Conservation (phyloP, 1,140 invertebrate genomes). For the Camponotus vicinus region DNA sequence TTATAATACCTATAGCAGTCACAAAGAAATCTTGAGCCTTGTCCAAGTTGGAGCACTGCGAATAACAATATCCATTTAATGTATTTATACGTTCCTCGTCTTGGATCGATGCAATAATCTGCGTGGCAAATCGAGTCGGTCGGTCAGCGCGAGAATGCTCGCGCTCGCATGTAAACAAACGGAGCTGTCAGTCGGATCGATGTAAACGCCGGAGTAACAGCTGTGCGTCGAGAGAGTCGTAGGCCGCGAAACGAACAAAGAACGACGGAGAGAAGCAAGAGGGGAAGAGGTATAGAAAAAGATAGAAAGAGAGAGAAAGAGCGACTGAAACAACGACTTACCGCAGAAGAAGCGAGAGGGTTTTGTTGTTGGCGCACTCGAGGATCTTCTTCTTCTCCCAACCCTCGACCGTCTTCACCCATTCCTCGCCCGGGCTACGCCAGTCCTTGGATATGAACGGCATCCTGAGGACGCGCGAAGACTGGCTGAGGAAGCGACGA, state of each 20-base stretch:
- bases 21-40: background rate
- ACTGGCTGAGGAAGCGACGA: background rate
- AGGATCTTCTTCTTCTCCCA: conserved; percentile 98
- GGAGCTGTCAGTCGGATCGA: conserved; percentile 77
- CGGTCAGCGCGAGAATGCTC: background rate
- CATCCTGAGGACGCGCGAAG: conserved; percentile 87
- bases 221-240: conserved; percentile 69
- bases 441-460: conserved; percentile 98
- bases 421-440: conserved; percentile 98
- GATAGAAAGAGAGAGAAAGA: background rate
- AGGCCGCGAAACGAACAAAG: conserved; percentile 56
- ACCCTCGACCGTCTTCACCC: conserved; percentile 98
- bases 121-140: background rate
- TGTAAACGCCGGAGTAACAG: conserved; percentile 83
- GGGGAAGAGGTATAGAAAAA: background rate
- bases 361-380: conserved; percentile 89
- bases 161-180: conserved; percentile 57
- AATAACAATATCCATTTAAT: background rate
- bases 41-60: background rate
- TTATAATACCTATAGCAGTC: background rate
- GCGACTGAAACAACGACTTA: conserved; percentile 67
- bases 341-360: conserved; percentile 83
- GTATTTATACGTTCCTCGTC: background rate
- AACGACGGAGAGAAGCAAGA: background rate
- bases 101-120: background rate